Base-by-base conservation (phyloP, 2,888 invertebrate genomes). In the Acronicta psi region DNA sequence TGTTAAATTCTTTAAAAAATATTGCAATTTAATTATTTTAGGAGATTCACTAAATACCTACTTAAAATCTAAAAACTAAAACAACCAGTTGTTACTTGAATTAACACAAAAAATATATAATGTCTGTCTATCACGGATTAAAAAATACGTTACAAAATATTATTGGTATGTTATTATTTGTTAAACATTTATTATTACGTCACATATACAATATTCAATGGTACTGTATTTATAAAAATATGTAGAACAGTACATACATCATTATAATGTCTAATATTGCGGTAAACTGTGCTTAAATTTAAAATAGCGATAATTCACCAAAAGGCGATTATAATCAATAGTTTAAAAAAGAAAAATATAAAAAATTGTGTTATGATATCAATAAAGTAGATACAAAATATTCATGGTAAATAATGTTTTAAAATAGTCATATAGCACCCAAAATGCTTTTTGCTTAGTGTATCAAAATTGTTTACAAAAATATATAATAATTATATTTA, bases 21-120 rank as follows among this genome's bases (percentile, higher is more conserved):
- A 65, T 67, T 67, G 66, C 59, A 8, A 42, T 42, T 54, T 44
- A 38, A 38, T 63, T 42, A 36, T 3, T 51, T 36, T 47, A 54
- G 29, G 69, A 69, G 69, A 69, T 69, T 69, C 69, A 41, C 45
- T 61, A 67, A 41, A 53, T 70, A 53, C 13, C 47, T 70, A n/a
- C 5, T 13, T 20, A 29, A 4, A 44, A 20, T 20, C 16, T 14
- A 49, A 34, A 34, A n/a, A 34, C n/a, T 34, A 34, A 5, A 34
- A 5, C n/a, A n/a, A 34, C n/a, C n/a, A n/a, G n/a, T 34, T 34
- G n/a, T 34, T 34, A 34, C n/a, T 34, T 6, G n/a, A 34, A n/a
- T 34, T 34, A 34, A 34, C 34, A 20, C 7, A 20, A 20, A 20
- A 38, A 17, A 17, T 17, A 9, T 0, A 2, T 38, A 17, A n/a